Evolutionary conservation across 1,140 invertebrate species (phyloP).

Genomic region (Penaeus chinensis): DNA sequence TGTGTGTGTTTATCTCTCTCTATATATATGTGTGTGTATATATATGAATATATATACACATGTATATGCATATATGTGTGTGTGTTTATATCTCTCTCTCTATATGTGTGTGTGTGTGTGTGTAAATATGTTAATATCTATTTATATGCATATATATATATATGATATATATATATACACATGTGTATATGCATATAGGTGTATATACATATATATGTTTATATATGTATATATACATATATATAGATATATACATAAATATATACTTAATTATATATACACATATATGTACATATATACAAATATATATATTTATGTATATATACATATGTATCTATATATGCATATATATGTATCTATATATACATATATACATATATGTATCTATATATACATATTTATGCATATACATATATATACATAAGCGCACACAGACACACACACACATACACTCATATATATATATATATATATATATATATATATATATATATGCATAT

Average conservation of each 20-base stretch:
- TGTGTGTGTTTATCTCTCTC: not conserved
- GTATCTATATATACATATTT: not conserved
- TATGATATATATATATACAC: not conserved
- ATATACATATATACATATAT: not conserved
- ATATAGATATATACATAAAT: constrained; percentile 16
- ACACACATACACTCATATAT: no score
- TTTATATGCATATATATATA: constrained; percentile 15
- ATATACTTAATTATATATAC: constrained; percentile 8
- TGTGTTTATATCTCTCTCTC: not conserved
- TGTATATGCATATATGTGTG: not conserved
- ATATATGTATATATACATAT: constrained; percentile 16
- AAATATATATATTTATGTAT: not conserved
- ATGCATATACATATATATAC: not conserved
- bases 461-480: constrained; percentile 3
- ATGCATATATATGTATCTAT: not conserved
- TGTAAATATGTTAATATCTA: not conserved
- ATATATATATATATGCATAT: not conserved
- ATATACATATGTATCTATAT: not conserved
- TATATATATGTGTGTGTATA: not conserved
- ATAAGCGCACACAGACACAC: no score
- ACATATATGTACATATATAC: not conserved
- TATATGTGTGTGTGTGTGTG: not conserved
- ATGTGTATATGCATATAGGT: not conserved
- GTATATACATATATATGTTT: not conserved
- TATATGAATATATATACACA: constrained; percentile 5